Evolutionary conservation across 2,888 invertebrate species (phyloP).

Genomic region (Philereme vetulata): DNA sequence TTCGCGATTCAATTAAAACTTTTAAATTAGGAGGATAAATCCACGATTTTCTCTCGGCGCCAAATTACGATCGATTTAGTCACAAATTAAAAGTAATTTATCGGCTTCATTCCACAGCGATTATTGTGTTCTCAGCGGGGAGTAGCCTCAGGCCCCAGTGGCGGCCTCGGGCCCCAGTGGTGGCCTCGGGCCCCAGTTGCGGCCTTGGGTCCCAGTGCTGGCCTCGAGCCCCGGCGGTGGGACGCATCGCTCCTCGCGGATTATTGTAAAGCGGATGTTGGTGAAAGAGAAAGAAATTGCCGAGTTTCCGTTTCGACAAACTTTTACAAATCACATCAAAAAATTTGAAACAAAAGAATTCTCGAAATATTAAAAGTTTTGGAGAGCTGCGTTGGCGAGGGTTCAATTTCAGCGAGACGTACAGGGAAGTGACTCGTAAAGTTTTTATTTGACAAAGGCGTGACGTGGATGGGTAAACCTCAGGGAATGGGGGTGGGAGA

Average conservation of each 20-base stretch:
- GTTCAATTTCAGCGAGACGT: conserved; percentile 25
- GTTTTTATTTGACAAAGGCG: conserved; percentile 39
- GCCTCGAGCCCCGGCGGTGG: too few relatives aligned
- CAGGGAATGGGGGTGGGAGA: background rate
- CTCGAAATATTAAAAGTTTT: conserved; percentile 33
- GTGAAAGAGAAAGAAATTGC: conserved; percentile 31
- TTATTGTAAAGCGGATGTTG: conserved; percentile 24
- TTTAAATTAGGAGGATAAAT: conserved; percentile 30
- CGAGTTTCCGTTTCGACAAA: conserved; percentile 31
- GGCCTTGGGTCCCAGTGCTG: too few relatives aligned
- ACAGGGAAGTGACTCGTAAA: conserved; percentile 24
- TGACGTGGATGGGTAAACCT: conserved; percentile 8
- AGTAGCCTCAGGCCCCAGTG: background rate
- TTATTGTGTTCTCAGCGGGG: background rate
- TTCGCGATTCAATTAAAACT: conserved; percentile 35
- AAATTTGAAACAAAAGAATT: conserved; percentile 37
- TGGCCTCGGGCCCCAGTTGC: too few relatives aligned
- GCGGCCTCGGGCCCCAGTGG: too few relatives aligned
- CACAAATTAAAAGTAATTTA: conserved; percentile 17
- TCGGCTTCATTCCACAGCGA: background rate
- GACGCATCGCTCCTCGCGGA: conserved; percentile 4
- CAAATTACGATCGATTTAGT: conserved; percentile 7
- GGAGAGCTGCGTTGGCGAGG: conserved; percentile 23
- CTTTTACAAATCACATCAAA: conserved; percentile 32
- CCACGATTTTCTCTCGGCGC: conserved; percentile 15